Base-by-base conservation (phyloP, 2,888 invertebrate genomes). In the Byasa hedistus region DNA sequence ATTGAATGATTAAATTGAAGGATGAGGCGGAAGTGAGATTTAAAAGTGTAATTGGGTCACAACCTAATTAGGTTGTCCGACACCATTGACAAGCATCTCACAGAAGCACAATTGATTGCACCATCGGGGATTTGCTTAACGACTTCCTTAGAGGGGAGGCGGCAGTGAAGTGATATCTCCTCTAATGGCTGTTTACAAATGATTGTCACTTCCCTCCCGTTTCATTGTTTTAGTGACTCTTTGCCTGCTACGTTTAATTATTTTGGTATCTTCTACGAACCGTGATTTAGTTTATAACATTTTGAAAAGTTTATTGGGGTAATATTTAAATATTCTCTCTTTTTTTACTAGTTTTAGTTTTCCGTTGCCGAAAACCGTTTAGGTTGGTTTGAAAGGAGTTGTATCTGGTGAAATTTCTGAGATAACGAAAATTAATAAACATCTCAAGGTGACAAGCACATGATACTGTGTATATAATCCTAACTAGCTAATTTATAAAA, bases 41-140 rank as follows among this genome's bases (percentile, higher is more conserved):
- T 83, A 83, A 85, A 86, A 82, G 77, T 70, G 83, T 82, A 90
- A 88, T 88, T 90, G 86, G 90, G 90, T 89, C 90, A 84, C 84
- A 82, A 80, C 79, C 82, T 86, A 89, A 89, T 88, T 87, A 84
- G 85, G 85, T 85, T 84, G 80, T 72, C 76, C 78, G 82, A 76
- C 80, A 84, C 80, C 82, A 83, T 79, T 79, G 80, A 79, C 82
- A 76, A 77, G 73, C 76, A 78, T 85, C 86, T 85, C 81, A 84
- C 79, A 83, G 82, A 39, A 27, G 60, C 84, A 78, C 78, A 78
- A 79, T 80, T 84, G 84, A 89, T 86, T 79, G 80, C 76, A 77
- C 86, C 83, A 77, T 74, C 67, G 83, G 85, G 86, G 84, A 79
- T 86, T 82, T 78, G 72, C 73, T 80, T 87, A 85, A 87, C 81